Evolutionary conservation across 2,888 invertebrate genomes (phyloP), one percentile per base, ranked within the genome.

Genomic region (Synanthedon tipuliformis): DNA sequence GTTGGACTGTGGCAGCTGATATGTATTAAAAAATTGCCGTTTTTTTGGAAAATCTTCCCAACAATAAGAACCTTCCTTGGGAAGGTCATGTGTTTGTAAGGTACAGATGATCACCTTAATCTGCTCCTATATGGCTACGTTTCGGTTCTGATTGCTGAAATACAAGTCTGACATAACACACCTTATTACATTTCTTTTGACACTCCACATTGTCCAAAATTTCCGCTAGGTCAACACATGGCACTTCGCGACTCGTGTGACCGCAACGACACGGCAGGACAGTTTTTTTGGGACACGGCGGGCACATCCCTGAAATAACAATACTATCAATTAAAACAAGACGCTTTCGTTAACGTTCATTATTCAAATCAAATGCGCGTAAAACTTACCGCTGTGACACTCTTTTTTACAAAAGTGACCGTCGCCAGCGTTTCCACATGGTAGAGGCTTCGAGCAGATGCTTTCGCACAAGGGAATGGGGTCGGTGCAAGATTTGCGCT

Each of bases 121-220:
- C 18, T 18, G 18, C 18, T 18, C 18, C 3, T 18, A 18, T 18
- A 18, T 18, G 18, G 18, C 18, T 18, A 18, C 18, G 18, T 16
- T 23, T 51, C 41, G 12, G 23, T 12, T 34, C 40, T 27, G 41
- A 50, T 53, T 23, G 7, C 27, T 34, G 34, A 34, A 34, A 34
- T 3, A 34, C 8, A 34, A 34, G 34, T 34, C 34, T 34, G 34
- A 34, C 34, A 34, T 7, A 34, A 45, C 55, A 27, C 72, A 92
- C 93, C 88, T 96, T 97, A 53, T 92, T 94, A 73, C 99, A 99
- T 63, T 94, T 93, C 68, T 94, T 95, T 70, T 96, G 94, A 77
- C 99, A 99, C 34, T 92, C 86, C 1, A 94, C 92, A 66, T 93
- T 94, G 67, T 92, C 92, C 50, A 91, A 89, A 68, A 92, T 90